phyloP scores from a whole-genome alignment of 2,113 vertebrate species.

The Vanacampus margaritifer region DNA sequence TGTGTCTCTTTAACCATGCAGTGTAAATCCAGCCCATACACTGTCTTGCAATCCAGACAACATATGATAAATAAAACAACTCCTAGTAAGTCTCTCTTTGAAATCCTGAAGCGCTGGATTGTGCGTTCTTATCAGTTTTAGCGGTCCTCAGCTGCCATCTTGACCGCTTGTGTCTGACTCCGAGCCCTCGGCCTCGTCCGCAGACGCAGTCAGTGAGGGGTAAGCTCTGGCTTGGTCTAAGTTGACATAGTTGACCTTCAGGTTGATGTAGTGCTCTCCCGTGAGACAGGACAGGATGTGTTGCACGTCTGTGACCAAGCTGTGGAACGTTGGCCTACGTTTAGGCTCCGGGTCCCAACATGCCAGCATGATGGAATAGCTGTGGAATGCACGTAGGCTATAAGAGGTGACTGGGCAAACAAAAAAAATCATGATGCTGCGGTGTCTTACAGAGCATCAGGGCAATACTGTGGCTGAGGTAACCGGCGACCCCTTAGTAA shows the following conservation, averaged over 20 bases:
- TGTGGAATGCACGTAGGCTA: conserved; percentile 50
- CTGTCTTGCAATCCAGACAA: not conserved
- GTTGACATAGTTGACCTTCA: conserved; percentile 83
- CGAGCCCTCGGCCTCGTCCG: conserved; percentile 60
- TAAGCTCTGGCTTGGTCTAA: conserved; percentile 74
- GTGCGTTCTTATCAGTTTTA: not conserved
- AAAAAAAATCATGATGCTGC: not conserved
- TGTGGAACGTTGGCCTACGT: conserved; percentile 76
- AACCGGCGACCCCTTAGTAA: conserved; percentile 84
- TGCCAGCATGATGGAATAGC: conserved; percentile 83
- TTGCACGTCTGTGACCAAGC: conserved; percentile 74
- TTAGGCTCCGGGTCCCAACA: conserved; percentile 84
- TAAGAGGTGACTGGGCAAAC: not conserved
- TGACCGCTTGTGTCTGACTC: conserved; percentile 46
- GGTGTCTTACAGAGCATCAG: conserved; percentile 82
- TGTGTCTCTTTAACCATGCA: not conserved
- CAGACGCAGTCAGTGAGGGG: conserved; percentile 52
- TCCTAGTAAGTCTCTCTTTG: not conserved
- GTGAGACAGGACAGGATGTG: conserved; percentile 70
- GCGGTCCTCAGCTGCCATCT: conserved; percentile 38
- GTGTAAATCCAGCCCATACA: not conserved
- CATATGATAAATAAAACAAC: conserved; percentile 1
- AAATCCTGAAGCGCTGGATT: not conserved
- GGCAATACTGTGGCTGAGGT: conserved; percentile 88
- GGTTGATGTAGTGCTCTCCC: conserved; percentile 88